Evolutionary conservation across 2,797 vertebrate genomes (phyloP), one percentile per base, ranked within the genome.

Genomic region (Falco naumanni): DNA sequence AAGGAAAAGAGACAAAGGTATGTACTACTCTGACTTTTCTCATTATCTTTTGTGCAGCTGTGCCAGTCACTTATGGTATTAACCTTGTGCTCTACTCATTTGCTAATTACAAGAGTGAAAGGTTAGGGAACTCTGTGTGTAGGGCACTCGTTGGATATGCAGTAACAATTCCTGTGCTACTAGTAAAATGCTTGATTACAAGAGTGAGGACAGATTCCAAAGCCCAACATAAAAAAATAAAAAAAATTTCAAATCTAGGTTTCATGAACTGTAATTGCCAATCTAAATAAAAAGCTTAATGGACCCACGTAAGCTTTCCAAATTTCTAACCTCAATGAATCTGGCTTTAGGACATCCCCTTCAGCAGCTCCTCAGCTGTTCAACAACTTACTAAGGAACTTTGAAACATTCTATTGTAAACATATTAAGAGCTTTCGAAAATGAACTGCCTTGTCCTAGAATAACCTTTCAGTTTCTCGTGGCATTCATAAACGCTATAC

Each of bases 331-430:
- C 95, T 96, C 96, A 96, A 57, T 53, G 93, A 81, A 76, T 69
- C 89, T 91, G 95, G 96, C 91, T 93, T 82, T 86, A 61, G 93
- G 82, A 96, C 92, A 96, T 39, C 87, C 76, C 87, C 72, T 89
- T 77, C 39, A 93, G 87, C 92, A 95, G 87, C 82, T 94, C 65
- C 87, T 97, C 93, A 96, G 94, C 89, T 91, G 79, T n/a, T 96
- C 84, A 94, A 92, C 71, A 89, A 33, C 70, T 86, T 19, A 71
- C 37, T 21, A 66, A 92, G 78, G 71, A 92, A 81, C 84, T 87
- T 5, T 82, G 84, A 96, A 95, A 90, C 64, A 28, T 51, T 87
- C 71, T 76, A 60, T 3, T 91, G 80, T 81, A 95, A 96, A 96
- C 53, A 87, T 4, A 72, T 43, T 59, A 89, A 91, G 59, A 87